phyloP scores from a whole-genome alignment of 2,113 vertebrate species.

The Procapra przewalskii region DNA sequence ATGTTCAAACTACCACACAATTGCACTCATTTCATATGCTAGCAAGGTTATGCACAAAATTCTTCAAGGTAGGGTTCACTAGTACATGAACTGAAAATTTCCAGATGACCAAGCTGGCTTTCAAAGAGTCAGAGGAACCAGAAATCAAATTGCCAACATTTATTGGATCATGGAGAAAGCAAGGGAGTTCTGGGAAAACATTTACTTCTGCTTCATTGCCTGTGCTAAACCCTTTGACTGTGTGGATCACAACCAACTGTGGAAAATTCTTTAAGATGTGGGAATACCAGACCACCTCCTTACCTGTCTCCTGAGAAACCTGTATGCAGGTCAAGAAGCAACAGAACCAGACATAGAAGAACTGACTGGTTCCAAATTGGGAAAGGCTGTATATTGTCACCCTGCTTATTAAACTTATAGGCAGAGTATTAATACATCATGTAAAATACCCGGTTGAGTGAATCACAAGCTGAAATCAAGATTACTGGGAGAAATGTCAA shows the following conservation, averaged over 20 bases:
- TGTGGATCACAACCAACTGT: background rate
- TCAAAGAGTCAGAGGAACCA: background rate
- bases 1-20: background rate
- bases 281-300: background rate
- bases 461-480: background rate
- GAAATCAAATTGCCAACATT: background rate
- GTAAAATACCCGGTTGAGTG: background rate
- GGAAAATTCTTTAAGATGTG: background rate
- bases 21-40: background rate
- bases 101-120: background rate
- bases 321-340: background rate
- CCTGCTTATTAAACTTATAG: background rate
- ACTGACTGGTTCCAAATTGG: background rate
- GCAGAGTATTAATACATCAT: background rate
- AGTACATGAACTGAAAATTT: background rate
- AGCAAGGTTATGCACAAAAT: background rate
- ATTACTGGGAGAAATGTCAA: background rate
- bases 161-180: background rate
- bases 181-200: background rate
- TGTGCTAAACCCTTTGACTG: background rate
- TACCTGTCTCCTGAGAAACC: background rate
- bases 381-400: background rate
- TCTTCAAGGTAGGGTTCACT: background rate
- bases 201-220: background rate
- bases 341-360: background rate